Base-by-base conservation (phyloP, 30 jellyfish, hydroid and myxozoan species). In the Aurelia coerulea region DNA sequence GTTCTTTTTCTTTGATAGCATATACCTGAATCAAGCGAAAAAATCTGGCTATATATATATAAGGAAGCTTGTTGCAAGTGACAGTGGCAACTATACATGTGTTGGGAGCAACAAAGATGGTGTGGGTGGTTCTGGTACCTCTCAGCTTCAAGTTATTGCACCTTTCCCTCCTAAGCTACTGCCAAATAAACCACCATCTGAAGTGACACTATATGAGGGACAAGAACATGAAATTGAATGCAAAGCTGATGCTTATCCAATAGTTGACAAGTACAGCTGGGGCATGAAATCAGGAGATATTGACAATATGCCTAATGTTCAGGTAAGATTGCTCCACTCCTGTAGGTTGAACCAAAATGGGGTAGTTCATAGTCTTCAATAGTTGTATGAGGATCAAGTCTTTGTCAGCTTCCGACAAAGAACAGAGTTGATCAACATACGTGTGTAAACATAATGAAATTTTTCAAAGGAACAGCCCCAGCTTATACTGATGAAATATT, bases 1-100 rank as follows among this genome's bases (percentile, higher is more conserved):
- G 0, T 8, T 17, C 17, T 62, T 60, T 60, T 14, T 67, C 78
- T 67, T 67, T 34, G 39, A 17, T 16, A 18, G 34, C 50, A 67
- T 14, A 67, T 17, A 15, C 29, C 29, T 23, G 29, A 23, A 23
- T 17, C 6, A 67, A 14, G 42, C 62, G 15, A 67, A 0, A 46
- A 74, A 17, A 14, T 10, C 5, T 17, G 53, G 84, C 35, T 1
- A 52, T 52, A 49, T 12, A 10, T 74, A 62, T 34, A 29, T 58
- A 16, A 31, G 54, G n/a, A 31, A 15, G 59, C 54, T 64, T 42
- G 15, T 29, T 62, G 54, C 18, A 42, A 62, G 78, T 18, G 90
- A 81, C 60, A 65, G 76, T 17, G 90, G 90, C 10, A 81, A 3
- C 76, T 81, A 81, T 19, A 65, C 52, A 33, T 81, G 90, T 51